Evolutionary conservation across 1,140 invertebrate species (phyloP), one percentile per base, ranked within the genome.

Genomic region (Asbolus verrucosus): DNA sequence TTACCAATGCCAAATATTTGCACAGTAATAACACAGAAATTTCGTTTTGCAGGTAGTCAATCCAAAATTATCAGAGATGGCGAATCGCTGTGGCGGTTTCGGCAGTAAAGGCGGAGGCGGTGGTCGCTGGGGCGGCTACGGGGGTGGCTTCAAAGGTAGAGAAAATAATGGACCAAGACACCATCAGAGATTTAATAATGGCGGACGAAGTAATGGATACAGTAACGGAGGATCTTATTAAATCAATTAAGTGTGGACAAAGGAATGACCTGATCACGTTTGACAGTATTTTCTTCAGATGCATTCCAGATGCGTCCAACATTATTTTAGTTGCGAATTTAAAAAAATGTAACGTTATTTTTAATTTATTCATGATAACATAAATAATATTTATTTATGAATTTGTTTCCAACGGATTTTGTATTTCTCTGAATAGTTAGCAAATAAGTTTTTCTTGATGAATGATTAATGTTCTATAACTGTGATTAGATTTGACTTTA

Each of bases 41-140:
- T 38, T 71, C 21, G 24, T 77, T 67, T 68, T 66, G 50, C 94
- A 98, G 87, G 88, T 92, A 70, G 79, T 91, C 13, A 85, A 86
- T 73, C 86, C 86, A 0, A 85, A 86, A 77, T 75, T 88, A 3
- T 77, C 78, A 18, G 84, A 85, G 70, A 79, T 86, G 72, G 83
- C 83, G 19, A 82, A 77, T 67, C 74, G 81, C n/a, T 69, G 33
- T 33, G 65, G 74, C n/a, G 72, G 77, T 41, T 60, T 50, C 11
- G 69, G 65, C 13, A 27, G 61, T 41, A 39, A 65, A 27, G 36
- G 70, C 2, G 50, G 69, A 5, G 61, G 62, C n/a, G 60, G 39
- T 14, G 41, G 70, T 6, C 59, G 77, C 11, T 70, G 73, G 33
- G 74, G 75, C 9, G 67, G 71, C 36, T 66, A 72, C 41, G 68